These are phyloP conservation scores for Chironomus riparius DNA, from an alignment of 2,888 invertebrate species.

Conservation along the genomic window DNA sequence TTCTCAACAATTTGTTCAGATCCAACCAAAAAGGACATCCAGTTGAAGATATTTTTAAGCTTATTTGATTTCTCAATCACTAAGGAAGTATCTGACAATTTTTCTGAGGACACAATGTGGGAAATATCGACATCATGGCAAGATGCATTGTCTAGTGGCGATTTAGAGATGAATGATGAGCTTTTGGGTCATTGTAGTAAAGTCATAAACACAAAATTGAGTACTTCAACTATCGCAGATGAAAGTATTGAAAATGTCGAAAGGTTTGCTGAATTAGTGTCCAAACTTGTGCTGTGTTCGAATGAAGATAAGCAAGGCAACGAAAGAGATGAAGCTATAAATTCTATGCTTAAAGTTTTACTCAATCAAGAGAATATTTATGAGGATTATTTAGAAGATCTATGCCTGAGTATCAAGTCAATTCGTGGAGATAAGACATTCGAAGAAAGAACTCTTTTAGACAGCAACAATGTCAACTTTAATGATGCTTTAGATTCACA, in stretches of 20 bases:
- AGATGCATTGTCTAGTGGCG: constrained; percentile 43
- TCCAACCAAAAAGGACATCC: constrained; percentile 39
- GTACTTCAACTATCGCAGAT: neutral
- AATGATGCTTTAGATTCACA: neutral
- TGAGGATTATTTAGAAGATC: neutral
- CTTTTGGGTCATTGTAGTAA: constrained; percentile 31
- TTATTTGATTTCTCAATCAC: constrained; percentile 45
- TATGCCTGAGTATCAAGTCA: neutral
- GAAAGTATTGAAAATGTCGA: constrained; percentile 20
- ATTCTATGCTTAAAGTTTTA: neutral
- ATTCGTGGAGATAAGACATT: neutral
- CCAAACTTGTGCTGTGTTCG: constrained; percentile 36
- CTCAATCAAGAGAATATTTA: neutral
- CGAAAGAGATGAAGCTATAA: neutral
- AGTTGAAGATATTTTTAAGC: constrained; percentile 42
- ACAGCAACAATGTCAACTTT: neutral
- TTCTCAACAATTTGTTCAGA: constrained; percentile 45
- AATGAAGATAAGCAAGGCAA: constrained; percentile 28
- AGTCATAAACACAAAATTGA: neutral
- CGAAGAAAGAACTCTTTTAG: neutral
- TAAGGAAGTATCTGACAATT: constrained; percentile 33
- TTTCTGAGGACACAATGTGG: constrained; percentile 46
- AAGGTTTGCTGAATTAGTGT: constrained; percentile 19
- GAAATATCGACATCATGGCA: constrained; percentile 52
- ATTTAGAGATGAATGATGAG: constrained; percentile 34